Evolutionary conservation across 2,113 vertebrate species (phyloP).

Genomic region (Cyanoderma ruficeps): DNA sequence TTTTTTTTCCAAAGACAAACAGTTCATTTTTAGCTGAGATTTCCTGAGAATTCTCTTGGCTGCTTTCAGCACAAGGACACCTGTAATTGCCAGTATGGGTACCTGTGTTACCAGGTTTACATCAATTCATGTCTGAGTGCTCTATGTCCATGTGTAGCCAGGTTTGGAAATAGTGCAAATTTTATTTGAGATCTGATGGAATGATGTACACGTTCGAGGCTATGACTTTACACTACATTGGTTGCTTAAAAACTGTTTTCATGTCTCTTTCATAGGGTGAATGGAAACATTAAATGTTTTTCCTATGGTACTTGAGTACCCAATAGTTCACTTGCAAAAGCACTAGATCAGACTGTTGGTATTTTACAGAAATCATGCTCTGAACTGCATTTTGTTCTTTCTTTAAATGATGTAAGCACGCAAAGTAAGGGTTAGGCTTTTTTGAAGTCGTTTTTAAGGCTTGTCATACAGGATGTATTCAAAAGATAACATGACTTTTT

Average conservation of each 20-base stretch:
- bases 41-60: neutral
- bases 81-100: neutral
- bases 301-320: conserved; percentile 45
- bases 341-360: neutral
- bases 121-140: neutral
- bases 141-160: neutral
- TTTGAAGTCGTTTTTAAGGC: conserved; percentile 60
- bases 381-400: conserved; percentile 43
- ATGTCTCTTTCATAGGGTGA: neutral
- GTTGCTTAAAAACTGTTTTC: conserved; percentile 41
- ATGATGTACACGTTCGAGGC: neutral
- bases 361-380: conserved; percentile 34
- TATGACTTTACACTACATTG: conserved; percentile 28
- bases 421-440: conserved; percentile 18
- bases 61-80: neutral
- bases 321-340: conserved; percentile 21
- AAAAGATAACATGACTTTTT: conserved; percentile 69
- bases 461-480: conserved; percentile 57
- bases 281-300: conserved; percentile 52
- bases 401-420: conserved; percentile 43
- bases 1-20: neutral
- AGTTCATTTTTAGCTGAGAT: neutral
- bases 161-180: neutral
- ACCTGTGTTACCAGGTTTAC: neutral
- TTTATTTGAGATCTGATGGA: neutral